Percentiles rank a stretch among this genome's conserved stretches.
These are phyloP conservation scores for Phainopepla nitens DNA, from an alignment of 2,113 vertebrate species.

Conservation along the genomic window DNA sequence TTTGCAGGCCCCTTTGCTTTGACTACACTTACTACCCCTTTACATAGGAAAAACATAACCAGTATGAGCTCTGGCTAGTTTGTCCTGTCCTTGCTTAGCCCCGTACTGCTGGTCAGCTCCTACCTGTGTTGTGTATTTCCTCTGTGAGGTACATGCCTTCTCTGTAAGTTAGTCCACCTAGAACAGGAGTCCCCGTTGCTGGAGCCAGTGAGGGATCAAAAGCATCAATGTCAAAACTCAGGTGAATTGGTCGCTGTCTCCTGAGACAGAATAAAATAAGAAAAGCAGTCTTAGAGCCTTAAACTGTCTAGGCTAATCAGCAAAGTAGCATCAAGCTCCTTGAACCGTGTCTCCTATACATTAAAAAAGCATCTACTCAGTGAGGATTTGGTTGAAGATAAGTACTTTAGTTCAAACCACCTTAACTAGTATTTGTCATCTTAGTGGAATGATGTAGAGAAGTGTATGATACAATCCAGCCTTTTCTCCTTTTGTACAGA, in stretches of 20 bases:
- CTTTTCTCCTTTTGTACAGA: neutral
- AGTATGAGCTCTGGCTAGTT: neutral
- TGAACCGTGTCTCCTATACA: neutral
- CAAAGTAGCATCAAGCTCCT: neutral
- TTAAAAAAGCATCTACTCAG: neutral
- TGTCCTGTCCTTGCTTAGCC: neutral
- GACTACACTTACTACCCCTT: neutral
- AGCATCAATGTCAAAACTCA: slow-evolving; percentile 96
- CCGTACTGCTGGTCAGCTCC: neutral
- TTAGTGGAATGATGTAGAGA: neutral
- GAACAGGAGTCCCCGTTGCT: slow-evolving; percentile 92
- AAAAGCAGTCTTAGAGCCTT: neutral
- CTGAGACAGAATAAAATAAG: slow-evolving; percentile 66
- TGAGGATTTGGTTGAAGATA: neutral
- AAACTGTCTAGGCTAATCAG: neutral
- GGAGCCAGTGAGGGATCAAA: slow-evolving; percentile 95
- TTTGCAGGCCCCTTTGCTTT: neutral
- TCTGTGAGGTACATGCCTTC: slow-evolving; percentile 96
- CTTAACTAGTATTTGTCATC: neutral
- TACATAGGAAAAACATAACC: neutral
- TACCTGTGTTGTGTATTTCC: slow-evolving; percentile 96
- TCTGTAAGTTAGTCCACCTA: slow-evolving; percentile 92
- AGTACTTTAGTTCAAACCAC: neutral
- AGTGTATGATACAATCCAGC: neutral
- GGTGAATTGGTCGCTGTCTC: slow-evolving; percentile 87